Conservation (phyloP, 2,797 vertebrate genomes). For the Potorous gilbertii region DNA sequence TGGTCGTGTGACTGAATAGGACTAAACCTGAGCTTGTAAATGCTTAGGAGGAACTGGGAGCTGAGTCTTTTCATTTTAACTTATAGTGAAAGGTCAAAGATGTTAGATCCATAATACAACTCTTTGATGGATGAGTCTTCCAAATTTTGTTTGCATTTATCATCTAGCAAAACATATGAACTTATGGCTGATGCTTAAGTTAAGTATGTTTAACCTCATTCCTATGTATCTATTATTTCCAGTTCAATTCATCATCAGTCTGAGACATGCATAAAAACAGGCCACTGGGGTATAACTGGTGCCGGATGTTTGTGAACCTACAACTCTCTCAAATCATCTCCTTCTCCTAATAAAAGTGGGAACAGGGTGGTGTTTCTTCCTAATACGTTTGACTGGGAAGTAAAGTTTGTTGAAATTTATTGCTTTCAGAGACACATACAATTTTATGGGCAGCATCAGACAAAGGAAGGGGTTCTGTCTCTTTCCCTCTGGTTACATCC, state of each 20-base stretch:
- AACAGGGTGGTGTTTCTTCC: neutral
- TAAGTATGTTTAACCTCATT: neutral
- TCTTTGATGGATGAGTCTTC: neutral
- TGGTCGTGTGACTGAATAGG: neutral
- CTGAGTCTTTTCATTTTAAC: neutral
- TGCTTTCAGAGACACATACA: neutral
- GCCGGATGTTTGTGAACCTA: neutral
- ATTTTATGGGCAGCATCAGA: neutral
- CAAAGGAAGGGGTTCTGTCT: neutral
- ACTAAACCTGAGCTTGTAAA: neutral
- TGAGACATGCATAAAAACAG: neutral
- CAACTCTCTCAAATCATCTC: neutral
- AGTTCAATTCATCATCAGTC: neutral
- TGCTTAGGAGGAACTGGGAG: neutral
- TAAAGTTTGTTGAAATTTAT: neutral
- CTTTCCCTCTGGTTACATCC: neutral
- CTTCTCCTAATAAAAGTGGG: neutral
- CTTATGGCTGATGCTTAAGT: neutral
- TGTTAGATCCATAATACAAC: neutral
- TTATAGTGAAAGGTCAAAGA: neutral
- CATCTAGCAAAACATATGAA: neutral
- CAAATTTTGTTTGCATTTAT: neutral
- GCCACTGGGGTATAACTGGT: neutral
- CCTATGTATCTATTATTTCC: neutral
- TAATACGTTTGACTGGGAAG: neutral